These are phyloP conservation scores for Agrotis segetum DNA, from an alignment of 2,888 invertebrate genomes.

Conservation along the genomic window DNA sequence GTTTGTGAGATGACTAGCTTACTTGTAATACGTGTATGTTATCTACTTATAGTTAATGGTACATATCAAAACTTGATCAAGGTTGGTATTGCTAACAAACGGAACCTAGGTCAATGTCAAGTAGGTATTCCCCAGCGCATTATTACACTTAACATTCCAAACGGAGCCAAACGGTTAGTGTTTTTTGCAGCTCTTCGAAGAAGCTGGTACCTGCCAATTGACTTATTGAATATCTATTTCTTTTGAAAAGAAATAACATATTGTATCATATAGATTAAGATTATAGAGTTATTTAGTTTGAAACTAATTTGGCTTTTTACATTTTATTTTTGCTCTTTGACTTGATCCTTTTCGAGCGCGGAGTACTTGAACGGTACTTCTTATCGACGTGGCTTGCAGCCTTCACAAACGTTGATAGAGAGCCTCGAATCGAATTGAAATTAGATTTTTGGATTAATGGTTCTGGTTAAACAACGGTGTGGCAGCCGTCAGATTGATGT, in stretches of 20 bases:
- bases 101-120: constrained; percentile 23
- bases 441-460: constrained; percentile 3
- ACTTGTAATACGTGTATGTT: constrained; percentile 7
- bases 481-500: constrained; percentile 49
- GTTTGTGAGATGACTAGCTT: constrained; percentile 16
- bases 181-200: neutral
- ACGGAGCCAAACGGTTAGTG: neutral
- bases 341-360: no score
- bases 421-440: neutral
- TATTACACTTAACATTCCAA: neutral
- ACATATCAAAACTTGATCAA: constrained; percentile 6
- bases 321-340: neutral
- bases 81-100: constrained; percentile 1
- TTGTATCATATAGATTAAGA: neutral
- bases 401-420: neutral
- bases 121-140: neutral
- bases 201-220: neutral
- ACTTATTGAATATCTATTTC: neutral
- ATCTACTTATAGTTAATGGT: constrained; percentile 8
- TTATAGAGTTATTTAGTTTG: constrained; percentile 3
- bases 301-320: neutral
- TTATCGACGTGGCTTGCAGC: neutral
- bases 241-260: neutral
- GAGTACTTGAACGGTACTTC: no score
- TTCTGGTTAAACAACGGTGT: constrained; percentile 3